Conservation (phyloP, 2,113 vertebrate species). For the Aldabrachelys gigantea region DNA sequence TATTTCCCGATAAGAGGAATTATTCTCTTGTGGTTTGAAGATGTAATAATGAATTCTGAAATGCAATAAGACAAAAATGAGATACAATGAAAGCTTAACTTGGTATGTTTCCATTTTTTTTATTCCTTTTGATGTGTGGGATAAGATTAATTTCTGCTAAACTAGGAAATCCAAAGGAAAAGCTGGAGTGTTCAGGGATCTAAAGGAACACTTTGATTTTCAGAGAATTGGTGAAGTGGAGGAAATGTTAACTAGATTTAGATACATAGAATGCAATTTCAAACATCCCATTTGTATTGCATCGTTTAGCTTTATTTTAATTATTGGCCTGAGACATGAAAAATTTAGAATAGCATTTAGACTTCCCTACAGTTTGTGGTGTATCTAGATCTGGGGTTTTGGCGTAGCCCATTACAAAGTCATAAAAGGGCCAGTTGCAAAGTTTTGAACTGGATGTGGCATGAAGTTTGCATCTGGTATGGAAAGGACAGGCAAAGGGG, state of each 20-base stretch:
- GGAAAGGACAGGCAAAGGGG: not conserved
- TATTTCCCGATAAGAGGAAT: conserved; percentile 23
- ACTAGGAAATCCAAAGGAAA: conserved; percentile 21
- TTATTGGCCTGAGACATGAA: not conserved
- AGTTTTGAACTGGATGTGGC: not conserved
- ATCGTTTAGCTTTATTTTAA: not conserved
- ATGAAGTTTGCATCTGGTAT: not conserved
- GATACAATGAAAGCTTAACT: conserved; percentile 34
- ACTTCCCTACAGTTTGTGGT: not conserved
- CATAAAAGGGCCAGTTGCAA: not conserved
- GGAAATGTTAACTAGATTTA: conserved; percentile 30
- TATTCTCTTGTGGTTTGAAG: conserved; percentile 48
- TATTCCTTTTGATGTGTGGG: conserved; percentile 8
- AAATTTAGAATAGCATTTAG: not conserved
- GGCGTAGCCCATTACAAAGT: not conserved
- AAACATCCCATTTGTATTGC: not conserved
- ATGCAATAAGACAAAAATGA: not conserved
- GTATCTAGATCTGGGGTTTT: not conserved
- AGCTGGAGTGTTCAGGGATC: not conserved
- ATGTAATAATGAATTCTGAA: conserved; percentile 24
- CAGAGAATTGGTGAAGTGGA: not conserved
- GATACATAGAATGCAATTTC: not conserved
- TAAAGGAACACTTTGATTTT: not conserved
- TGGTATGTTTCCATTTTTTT: conserved; percentile 17
- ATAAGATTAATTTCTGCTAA: not conserved